Percentiles rank a stretch among this genome's conserved stretches.
phyloP scores from a whole-genome alignment of 1,140 invertebrate genomes.

The Diorhabda carinulata region DNA sequence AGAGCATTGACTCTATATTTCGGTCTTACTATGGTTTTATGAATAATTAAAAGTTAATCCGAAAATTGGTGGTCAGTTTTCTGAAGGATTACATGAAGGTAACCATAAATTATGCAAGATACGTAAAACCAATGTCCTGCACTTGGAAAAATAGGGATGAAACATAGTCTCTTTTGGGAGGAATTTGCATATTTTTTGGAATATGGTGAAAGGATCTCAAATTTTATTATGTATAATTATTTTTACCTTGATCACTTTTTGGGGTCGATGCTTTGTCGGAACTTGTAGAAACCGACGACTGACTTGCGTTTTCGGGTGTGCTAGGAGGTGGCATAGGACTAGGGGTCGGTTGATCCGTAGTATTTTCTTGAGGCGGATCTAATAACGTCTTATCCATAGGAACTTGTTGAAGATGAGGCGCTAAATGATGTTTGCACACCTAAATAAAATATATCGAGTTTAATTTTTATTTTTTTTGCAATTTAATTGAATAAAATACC shows the following conservation, averaged over 20 bases:
- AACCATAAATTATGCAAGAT: too few relatives aligned
- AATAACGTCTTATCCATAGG: conserved; percentile 76
- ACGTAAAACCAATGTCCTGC: too few relatives aligned
- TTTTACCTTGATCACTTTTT: conserved; percentile 51
- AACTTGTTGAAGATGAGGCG: conserved; percentile 76
- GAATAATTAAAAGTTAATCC: not conserved
- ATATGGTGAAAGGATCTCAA: too few relatives aligned
- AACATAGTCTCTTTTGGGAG: too few relatives aligned
- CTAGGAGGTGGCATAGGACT: conserved; percentile 64
- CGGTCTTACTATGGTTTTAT: not conserved
- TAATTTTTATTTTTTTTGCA: not conserved
- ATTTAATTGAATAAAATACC: conserved; percentile 43
- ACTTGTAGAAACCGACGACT: conserved; percentile 21
- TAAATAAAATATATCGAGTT: conserved; percentile 29
- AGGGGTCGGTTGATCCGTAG: conserved; percentile 49
- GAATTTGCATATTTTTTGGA: too few relatives aligned
- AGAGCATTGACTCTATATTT: not conserved
- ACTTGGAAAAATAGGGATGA: too few relatives aligned
- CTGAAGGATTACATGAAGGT: too few relatives aligned
- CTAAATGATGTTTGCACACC: conserved; percentile 68
- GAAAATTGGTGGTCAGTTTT: not conserved
- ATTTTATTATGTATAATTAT: too few relatives aligned
- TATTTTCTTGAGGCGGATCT: conserved; percentile 54
- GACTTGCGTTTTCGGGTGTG: conserved; percentile 46
- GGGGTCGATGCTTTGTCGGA: conserved; percentile 52